phyloP scores from a whole-genome alignment of 2,797 vertebrate species.

The Sebastes glaucus region DNA sequence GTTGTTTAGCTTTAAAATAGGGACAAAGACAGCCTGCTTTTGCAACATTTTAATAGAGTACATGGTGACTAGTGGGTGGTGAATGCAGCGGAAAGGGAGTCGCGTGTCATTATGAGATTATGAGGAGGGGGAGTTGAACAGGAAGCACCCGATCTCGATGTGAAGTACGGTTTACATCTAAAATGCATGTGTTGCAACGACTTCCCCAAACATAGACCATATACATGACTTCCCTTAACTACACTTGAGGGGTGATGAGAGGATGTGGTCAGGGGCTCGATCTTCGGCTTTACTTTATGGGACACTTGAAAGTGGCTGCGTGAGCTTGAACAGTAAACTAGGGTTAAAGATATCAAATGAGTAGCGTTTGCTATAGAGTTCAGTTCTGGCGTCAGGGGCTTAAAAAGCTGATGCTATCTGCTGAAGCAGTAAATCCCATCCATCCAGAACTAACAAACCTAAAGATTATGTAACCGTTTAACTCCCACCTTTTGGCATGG shows the following conservation, averaged over 20 bases:
- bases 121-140: slow-evolving; percentile 24
- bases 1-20: background rate
- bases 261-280: slow-evolving; percentile 34
- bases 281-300: slow-evolving; percentile 22
- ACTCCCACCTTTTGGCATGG: slow-evolving; percentile 93
- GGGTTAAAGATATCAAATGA: background rate
- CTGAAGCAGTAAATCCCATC: slow-evolving; percentile 16
- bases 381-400: background rate
- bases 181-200: slow-evolving; percentile 38
- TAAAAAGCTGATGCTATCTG: slow-evolving; percentile 4
- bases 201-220: slow-evolving; percentile 50
- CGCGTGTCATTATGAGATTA: slow-evolving; percentile 4
- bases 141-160: slow-evolving; percentile 45
- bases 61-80: background rate
- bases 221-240: slow-evolving; percentile 41
- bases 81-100: slow-evolving; percentile 39
- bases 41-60: background rate
- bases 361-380: background rate
- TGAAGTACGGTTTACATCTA: slow-evolving; percentile 47
- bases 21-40: background rate
- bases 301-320: slow-evolving; percentile 30
- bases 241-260: slow-evolving; percentile 22
- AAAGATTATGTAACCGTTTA: background rate
- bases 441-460: background rate
- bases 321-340: background rate